Base-by-base conservation (phyloP, 2,888 invertebrate genomes). In the Caenorhabditis japonica region DNA sequence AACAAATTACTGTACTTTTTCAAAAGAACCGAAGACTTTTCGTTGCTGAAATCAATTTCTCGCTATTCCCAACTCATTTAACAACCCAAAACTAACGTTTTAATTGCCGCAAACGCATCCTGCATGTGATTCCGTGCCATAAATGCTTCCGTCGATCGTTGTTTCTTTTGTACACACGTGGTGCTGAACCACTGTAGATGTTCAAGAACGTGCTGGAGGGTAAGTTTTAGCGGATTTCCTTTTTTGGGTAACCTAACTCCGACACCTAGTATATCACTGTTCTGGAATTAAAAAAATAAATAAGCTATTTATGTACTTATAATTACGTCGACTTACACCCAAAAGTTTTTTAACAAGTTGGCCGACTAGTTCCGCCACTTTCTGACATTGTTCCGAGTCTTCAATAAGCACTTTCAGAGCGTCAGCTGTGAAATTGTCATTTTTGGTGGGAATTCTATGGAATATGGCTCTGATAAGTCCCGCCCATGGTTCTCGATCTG, bases 141-240 rank as follows among this genome's bases (percentile, higher is more conserved):
- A n/a, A 80, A 73, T 17, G 30, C 13, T 49, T 82, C 83, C 4
- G 79, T 76, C 15, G 56, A 19, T 23, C 68, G 51, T 7, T 77
- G 88, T 76, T 89, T 89, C 75, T 89, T 87, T 51, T 60, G 59
- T 7, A 80, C 39, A 81, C 89, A 89, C 7, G 87, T 87, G 66
- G 88, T 88, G 87, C 95, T 91, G 90, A 95, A 91, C 89, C 93
- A 93, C 88, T 97, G 96, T 87, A 97, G 91, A 90, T 97, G 97
- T 68, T 93, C 92, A 83, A 97, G 58, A n/a, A 79, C 47, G 41
- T 74, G 74, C 44, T 74, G 74, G 12, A 74, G 53, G 5, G 68
- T 62, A 23, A 74, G 25, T 38, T 74, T 74, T 1, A 21, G 10
- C 0, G 49, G 46, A n/a, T 46, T 23, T n/a, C 55, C 61, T 12